A percentile compares a stretch with the other conserved stretches of the same genome.
Conservation (phyloP, 2,888 invertebrate species). For the Polietes domitor region DNA sequence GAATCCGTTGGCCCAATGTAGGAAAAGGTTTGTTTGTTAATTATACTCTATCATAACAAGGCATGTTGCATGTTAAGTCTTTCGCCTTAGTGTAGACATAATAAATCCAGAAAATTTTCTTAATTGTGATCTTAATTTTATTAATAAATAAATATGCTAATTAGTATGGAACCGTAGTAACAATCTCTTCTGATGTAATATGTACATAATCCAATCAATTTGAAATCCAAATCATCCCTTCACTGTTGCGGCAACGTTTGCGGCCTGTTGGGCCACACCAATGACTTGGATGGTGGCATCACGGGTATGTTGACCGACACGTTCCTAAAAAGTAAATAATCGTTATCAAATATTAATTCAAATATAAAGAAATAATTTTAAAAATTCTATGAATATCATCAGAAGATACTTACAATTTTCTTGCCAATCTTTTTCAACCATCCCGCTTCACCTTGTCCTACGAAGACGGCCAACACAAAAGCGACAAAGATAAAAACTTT, state of each 20-base stretch:
- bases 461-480: conserved; percentile 63
- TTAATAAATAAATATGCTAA: no score
- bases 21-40: no score
- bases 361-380: neutral
- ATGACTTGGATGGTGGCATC: conserved; percentile 70
- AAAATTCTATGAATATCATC: neutral
- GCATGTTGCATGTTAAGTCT: no score
- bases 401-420: conserved; percentile 67
- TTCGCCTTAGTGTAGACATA: no score
- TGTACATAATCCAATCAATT: neutral
- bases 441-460: conserved; percentile 67
- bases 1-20: no score
- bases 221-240: conserved; percentile 57
- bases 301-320: conserved; percentile 70
- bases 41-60: no score
- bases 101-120: no score
- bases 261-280: conserved; percentile 71
- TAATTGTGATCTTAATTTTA: no score
- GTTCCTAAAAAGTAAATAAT: conserved; percentile 63
- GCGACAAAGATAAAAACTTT: conserved; percentile 68
- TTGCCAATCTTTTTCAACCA: conserved; percentile 71
- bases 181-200: no score
- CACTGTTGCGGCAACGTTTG: conserved; percentile 70
- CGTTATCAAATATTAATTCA: conserved; percentile 8
- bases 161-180: no score